Base-by-base conservation (phyloP, 2,113 vertebrate species). In the Eonycteris spelaea region DNA sequence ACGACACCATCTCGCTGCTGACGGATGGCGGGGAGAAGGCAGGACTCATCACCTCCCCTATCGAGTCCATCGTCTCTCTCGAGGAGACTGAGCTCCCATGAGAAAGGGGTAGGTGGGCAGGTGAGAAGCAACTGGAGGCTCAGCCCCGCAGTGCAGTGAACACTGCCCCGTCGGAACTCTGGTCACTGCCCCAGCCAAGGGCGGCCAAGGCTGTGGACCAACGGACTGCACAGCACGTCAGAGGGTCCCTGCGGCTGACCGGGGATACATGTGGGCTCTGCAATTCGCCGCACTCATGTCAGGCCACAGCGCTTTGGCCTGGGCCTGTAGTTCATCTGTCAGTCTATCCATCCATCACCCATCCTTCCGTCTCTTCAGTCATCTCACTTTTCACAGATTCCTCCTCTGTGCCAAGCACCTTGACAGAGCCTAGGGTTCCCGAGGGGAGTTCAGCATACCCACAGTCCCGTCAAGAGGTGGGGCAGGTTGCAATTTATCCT, bases 11-110 rank as follows among this genome's bases (percentile, higher is more conserved):
- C 75, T 33, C 8, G 0, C 87, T 53, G 84, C 89, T 77, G 90
- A 95, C 53, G 33, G 77, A 93, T 35, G 86, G 96, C 16, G 0
- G 93, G 5, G 63, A 97, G 95, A 91, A 94, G 8, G 19, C 73
- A 93, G 85, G 92, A 71, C 95, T 95, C 90, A 97, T 96, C 97
- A 95, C n/a, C 95, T 71, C 73, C 86, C 80, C 96, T 94, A 96
- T 95, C 63, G 95, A 97, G 97, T 92, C 82, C 77, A 57, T 63
- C 73, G 86, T 95, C 91, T 97, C 95, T 78, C 78, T 94, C 2
- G 6, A 75, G 86, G 88, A 89, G 78, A 96, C 94, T 40, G 68
- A 98, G 94, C 93, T 95, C 77, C 91, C 82, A 91, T 93, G 95
- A 96, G 91, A 55, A 95, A 93, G 82, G 51, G 91, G 89, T 0